Evolutionary conservation across 2,113 vertebrate genomes (phyloP).

Genomic region (Tiliqua scincoides): DNA sequence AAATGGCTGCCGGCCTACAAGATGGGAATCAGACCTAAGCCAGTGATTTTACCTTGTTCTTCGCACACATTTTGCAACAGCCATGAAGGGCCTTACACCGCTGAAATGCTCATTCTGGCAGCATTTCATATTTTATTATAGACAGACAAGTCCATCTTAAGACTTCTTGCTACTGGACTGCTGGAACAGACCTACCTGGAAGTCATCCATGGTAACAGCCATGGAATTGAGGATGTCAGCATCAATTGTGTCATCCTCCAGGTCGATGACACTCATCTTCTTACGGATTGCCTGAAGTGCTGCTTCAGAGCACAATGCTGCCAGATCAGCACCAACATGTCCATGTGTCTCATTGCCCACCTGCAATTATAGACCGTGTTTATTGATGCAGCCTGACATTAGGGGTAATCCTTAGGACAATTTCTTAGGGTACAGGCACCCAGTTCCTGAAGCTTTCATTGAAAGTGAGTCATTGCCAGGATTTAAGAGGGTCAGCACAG

Average conservation of each 20-base stretch:
- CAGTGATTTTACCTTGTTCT: too few species aligned
- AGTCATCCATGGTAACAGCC: constrained; percentile 99
- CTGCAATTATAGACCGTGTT: constrained; percentile 69
- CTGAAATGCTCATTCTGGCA: too few species aligned
- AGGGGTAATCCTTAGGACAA: not conserved
- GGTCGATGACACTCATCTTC: constrained; percentile 99
- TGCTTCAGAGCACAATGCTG: constrained; percentile 97
- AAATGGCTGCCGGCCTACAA: too few species aligned
- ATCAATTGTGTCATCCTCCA: constrained; percentile 98
- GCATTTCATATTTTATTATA: too few species aligned
- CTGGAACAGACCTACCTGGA: constrained; percentile 84
- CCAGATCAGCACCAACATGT: constrained; percentile 97
- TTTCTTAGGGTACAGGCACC: not conserved
- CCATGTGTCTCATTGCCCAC: constrained; percentile 98
- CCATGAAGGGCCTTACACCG: too few species aligned
- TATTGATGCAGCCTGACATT: not conserved
- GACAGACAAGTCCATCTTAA: not conserved
- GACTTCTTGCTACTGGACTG: not conserved
- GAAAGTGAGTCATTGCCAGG: not conserved
- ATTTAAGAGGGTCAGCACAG: not conserved
- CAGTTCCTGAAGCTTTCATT: not conserved
- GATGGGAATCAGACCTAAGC: too few species aligned
- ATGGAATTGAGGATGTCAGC: constrained; percentile 98
- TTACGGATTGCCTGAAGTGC: constrained; percentile 98
- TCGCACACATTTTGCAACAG: too few species aligned